Base-by-base conservation (phyloP, 2,113 vertebrate species). In the Dicrurus megarhynchus region DNA sequence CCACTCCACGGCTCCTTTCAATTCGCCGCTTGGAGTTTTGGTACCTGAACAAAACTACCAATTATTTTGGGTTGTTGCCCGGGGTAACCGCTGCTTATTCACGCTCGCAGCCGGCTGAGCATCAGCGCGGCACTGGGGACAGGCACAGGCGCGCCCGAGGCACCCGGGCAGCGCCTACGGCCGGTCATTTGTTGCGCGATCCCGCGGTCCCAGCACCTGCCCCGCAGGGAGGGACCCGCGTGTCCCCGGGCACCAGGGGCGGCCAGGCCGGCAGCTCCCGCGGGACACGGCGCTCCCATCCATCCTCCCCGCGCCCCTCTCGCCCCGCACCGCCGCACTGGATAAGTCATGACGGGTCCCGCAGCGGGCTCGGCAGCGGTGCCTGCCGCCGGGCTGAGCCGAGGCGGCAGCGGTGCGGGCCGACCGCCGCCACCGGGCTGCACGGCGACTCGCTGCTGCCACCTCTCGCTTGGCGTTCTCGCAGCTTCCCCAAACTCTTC, bases 401-500 rank as follows among this genome's bases (percentile, higher is more conserved):
- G 14, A 10, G 55, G 63, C 63, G 22, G 47, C 26, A 8, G 56
- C 46, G 22, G 35, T 0, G 13, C 37, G 23, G 44, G 19, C 39
- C 59, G 39, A 9, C 16, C 28, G 20, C 70, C 23, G 46, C 44
- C 10, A n/a, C 26, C 26, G 39, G 27, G 70, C 37, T 74, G 70
- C 83, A 76, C 78, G 70, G 88, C 53, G 93, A 97, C 98, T 98
- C 97, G 94, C 97, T 98, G 95, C 98, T 97, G 98, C 98, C 98
- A 98, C 96, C 98, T 98, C 81, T 97, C 97, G 98, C 97, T 39
- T 59, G 87, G 70, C 95, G 13, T 10, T 53, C 35, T n/a, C 78
- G 41, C 27, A 11, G 68, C 92, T 85, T 23, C 20, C 49, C 65
- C 75, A 2, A 33, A 5, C 27, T 1, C 39, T 15, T 15, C 27